These are phyloP conservation scores for Rhynchophorus ferrugineus DNA, from an alignment of 1,140 invertebrate species.

Conservation along the genomic window DNA sequence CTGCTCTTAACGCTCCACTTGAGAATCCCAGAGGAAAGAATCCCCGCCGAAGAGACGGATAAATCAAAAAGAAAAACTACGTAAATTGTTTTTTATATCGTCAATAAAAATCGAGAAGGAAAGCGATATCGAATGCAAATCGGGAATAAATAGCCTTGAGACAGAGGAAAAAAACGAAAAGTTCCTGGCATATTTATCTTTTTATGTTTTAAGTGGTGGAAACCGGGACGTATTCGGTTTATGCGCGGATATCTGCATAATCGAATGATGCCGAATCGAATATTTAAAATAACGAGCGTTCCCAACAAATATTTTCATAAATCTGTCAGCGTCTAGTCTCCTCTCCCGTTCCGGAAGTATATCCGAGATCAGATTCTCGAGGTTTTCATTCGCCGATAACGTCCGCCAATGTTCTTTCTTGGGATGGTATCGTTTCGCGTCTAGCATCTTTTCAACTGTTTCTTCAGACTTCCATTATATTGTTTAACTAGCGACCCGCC, in stretches of 20 bases:
- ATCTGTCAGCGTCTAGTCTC: conserved; percentile 42
- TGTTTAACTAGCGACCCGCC: too few relatives aligned
- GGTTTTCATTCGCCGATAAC: too few relatives aligned
- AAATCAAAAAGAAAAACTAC: not conserved
- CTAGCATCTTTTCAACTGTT: too few relatives aligned
- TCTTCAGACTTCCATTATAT: too few relatives aligned
- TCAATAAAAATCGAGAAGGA: conserved; percentile 10
- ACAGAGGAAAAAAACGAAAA: conserved; percentile 10
- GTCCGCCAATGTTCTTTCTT: too few relatives aligned
- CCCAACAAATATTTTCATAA: conserved; percentile 43
- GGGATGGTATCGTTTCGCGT: too few relatives aligned
- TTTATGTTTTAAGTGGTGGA: conserved; percentile 13
- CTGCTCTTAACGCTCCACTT: not conserved
- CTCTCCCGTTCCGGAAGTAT: conserved; percentile 37
- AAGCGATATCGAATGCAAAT: conserved; percentile 11
- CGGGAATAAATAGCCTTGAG: conserved; percentile 15
- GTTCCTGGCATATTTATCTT: conserved; percentile 7
- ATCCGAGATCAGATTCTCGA: conserved; percentile 27
- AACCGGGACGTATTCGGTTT: conserved; percentile 28
- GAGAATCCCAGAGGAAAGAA: not conserved
- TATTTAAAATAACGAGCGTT: conserved; percentile 42
- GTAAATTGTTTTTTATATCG: conserved; percentile 7
- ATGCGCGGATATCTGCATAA: conserved; percentile 39
- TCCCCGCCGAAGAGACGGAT: not conserved
- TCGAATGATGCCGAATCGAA: conserved; percentile 40